phyloP scores from a whole-genome alignment of 2,113 vertebrate species.

The Edolisoma coerulescens region DNA sequence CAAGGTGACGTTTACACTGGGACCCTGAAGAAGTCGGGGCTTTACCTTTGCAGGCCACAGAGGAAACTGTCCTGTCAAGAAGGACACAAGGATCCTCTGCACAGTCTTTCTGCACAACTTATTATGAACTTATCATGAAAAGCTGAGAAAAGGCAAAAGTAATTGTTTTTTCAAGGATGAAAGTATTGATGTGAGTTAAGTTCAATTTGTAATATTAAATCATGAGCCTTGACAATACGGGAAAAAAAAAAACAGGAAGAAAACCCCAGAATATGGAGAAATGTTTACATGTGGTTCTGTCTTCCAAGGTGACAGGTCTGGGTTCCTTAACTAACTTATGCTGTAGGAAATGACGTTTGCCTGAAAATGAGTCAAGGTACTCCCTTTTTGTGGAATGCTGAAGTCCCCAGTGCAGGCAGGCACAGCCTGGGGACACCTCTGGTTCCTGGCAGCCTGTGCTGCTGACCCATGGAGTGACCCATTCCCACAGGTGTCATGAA shows the following conservation, averaged over 20 bases:
- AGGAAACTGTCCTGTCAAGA: not conserved
- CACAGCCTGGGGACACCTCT: not conserved
- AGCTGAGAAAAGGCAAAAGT: not conserved
- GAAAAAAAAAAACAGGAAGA: not conserved
- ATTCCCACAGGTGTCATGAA: not conserved
- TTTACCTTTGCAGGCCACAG: not conserved
- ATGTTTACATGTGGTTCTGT: not conserved
- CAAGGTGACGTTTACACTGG: not conserved
- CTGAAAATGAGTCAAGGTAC: not conserved
- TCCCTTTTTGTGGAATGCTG: not conserved
- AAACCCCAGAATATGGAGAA: not conserved
- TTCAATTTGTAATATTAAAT: not conserved
- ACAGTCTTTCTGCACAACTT: not conserved
- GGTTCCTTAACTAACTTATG: not conserved
- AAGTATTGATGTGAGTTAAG: not conserved
- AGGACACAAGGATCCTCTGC: not conserved
- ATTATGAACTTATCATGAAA: not conserved
- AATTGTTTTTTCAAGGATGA: not conserved
- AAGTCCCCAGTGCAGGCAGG: rapidly evolving
- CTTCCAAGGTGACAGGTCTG: not conserved
- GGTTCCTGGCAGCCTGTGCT: not conserved
- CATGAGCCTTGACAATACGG: not conserved
- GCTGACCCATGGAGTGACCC: not conserved
- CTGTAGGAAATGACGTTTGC: not conserved
- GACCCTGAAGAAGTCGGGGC: not conserved